These are phyloP conservation scores for Mimachlamys varia DNA, from an alignment of 2,888 invertebrate genomes.

Conservation along the genomic window DNA sequence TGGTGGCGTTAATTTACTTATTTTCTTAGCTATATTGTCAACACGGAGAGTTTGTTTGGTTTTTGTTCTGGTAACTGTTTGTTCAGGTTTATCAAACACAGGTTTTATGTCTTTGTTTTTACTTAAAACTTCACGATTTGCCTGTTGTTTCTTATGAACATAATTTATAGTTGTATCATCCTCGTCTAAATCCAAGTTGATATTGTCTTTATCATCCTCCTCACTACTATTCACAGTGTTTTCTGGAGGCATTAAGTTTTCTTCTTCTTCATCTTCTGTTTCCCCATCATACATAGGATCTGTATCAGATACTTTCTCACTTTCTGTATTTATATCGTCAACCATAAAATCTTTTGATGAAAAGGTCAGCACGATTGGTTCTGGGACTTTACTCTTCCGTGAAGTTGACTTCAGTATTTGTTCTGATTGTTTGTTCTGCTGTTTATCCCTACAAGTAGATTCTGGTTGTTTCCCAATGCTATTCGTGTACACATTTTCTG, in stretches of 20 bases:
- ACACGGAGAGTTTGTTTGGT: slow-evolving; percentile 19
- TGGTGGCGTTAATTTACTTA: slow-evolving; percentile 20
- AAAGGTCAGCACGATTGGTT: slow-evolving; percentile 41
- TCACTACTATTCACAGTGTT: slow-evolving; percentile 21
- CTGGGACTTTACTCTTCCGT: slow-evolving; percentile 41
- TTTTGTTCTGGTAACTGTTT: slow-evolving; percentile 4
- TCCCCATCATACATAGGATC: slow-evolving; percentile 37
- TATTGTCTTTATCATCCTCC: slow-evolving; percentile 26
- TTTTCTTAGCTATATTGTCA: slow-evolving; percentile 16
- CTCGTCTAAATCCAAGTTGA: slow-evolving; percentile 10
- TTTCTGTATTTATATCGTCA: neutral
- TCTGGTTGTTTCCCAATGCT: neutral
- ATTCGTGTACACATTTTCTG: slow-evolving; percentile 17
- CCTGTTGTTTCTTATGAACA: slow-evolving; percentile 28
- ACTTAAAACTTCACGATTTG: neutral
- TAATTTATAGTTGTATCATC: slow-evolving; percentile 6
- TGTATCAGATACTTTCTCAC: neutral
- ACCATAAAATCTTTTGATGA: neutral
- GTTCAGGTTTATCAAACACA: neutral
- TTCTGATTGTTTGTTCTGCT: neutral
- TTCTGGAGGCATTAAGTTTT: neutral
- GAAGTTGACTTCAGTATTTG: neutral
- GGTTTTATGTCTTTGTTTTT: neutral
- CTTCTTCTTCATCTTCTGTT: slow-evolving; percentile 26
- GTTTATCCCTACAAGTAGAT: neutral